Base-by-base conservation (phyloP, 2,797 vertebrate genomes). In the Rhinophrynus dorsalis region DNA sequence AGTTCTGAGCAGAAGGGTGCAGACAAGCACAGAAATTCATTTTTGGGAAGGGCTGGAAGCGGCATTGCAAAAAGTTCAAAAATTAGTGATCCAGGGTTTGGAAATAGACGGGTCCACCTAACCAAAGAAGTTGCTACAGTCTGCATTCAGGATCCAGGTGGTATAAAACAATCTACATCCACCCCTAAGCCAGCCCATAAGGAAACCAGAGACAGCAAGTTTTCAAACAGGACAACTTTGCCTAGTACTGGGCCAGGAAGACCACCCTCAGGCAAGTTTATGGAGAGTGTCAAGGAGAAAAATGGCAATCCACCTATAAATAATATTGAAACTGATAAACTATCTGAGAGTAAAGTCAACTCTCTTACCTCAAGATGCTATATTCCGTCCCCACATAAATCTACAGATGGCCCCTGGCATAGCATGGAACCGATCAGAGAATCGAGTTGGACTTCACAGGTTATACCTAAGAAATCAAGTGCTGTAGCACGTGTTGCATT, bases 401-500 rank as follows among this genome's bases (percentile, higher is more conserved):
- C 29, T 23, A 32, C 26, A 23, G 15, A 48, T 5, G 8, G n/a
- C n/a, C n/a, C 64, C 3, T 45, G 27, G 29, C 27, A 48, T 13
- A 58, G 10, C 23, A 5, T n/a, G n/a, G 35, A 40, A 13, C 8
- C 55, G 6, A n/a, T 1, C 1, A 67, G 30, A 29, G 64, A 67
- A 13, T 32, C 51, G 5, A 26, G 4, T 3, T 65, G 61, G 68
- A 18, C 58, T 24, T 23, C 68, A n/a, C 58, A 62, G 5, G 15
- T 44, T 3, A 20, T 26, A 13, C 11, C 37, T 47, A 72, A 27
- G 26, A 65, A 51, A 44, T 12, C 61, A 5, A 64, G 9, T 50
- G 37, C 52, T 32, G 44, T 65, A 6, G 44, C 68, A 10, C 54
- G 52, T n/a, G 18, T 72, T 11, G 61, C 68, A 3, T 24, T 65